These are phyloP conservation scores for Aphaenogaster rudis DNA, from an alignment of 1,140 invertebrate genomes.

Conservation along the genomic window DNA sequence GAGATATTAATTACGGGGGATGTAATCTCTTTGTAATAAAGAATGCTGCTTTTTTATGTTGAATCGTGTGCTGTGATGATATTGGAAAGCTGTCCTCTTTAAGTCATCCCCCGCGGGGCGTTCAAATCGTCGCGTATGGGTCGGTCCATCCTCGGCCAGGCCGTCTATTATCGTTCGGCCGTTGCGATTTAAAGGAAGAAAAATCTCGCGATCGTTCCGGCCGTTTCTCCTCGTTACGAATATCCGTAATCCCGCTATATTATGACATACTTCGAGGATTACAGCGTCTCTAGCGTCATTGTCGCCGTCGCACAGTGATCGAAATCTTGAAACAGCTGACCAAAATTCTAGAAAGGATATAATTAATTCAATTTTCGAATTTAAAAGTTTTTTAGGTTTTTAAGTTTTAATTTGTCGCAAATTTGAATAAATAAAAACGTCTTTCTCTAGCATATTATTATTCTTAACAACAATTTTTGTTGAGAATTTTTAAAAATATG, in stretches of 20 bases:
- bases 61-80: background rate
- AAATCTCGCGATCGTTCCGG: background rate
- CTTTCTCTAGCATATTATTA: no score
- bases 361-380: no score
- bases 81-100: background rate
- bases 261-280: conserved; percentile 7
- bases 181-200: background rate
- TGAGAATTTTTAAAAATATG: no score
- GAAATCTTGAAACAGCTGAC: no score
- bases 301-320: no score
- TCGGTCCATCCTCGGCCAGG: background rate
- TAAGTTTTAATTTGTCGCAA: no score
- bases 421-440: no score
- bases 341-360: no score
- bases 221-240: background rate
- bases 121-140: background rate
- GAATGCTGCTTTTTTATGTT: background rate
- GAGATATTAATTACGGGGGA: background rate
- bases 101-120: background rate
- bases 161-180: background rate
- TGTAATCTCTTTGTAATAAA: conserved; percentile 2
- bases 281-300: background rate
- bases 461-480: no score
- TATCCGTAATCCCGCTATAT: background rate
- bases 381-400: no score